Percentiles rank a stretch among this genome's conserved stretches.
Conservation (phyloP, 2,888 invertebrate genomes). For the Acronicta leporina region DNA sequence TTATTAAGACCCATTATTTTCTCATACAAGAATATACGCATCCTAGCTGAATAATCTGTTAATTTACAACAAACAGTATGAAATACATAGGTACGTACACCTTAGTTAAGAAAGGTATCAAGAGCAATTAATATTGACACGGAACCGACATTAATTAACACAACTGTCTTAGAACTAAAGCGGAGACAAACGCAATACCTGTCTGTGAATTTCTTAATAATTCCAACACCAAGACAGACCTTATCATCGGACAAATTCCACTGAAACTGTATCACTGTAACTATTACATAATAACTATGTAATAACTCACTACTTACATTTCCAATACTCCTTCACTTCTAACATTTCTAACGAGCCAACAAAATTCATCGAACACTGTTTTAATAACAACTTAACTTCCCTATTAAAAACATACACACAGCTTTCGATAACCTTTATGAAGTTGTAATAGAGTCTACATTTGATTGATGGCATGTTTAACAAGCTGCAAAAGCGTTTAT, state of each 20-base stretch:
- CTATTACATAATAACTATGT: slow-evolving; percentile 40
- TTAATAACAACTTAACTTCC: slow-evolving; percentile 16
- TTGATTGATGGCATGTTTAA: slow-evolving; percentile 5
- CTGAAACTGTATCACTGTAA: slow-evolving; percentile 22
- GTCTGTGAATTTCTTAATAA: slow-evolving; percentile 22
- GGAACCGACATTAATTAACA: slow-evolving; percentile 18
- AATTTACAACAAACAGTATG: too few relatives aligned
- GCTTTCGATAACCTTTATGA: slow-evolving; percentile 2
- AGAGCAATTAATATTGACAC: slow-evolving; percentile 23
- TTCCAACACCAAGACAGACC: neutral
- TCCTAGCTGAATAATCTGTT: too few relatives aligned
- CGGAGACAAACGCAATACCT: neutral
- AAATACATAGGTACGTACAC: too few relatives aligned
- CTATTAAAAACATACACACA: slow-evolving; percentile 3
- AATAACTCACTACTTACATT: slow-evolving; percentile 37
- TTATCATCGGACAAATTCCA: slow-evolving; percentile 35
- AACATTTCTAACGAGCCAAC: slow-evolving; percentile 36
- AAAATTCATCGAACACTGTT: slow-evolving; percentile 46
- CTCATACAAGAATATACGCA: too few relatives aligned
- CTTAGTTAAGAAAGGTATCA: neutral
- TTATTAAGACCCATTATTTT: too few relatives aligned
- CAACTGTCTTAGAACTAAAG: neutral
- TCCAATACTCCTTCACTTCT: slow-evolving; percentile 33
- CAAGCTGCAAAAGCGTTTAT: slow-evolving; percentile 19
- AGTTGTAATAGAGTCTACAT: slow-evolving; percentile 14